Evolutionary conservation across 2,888 invertebrate species (phyloP), one percentile per base, ranked within the genome.

Genomic region (Apocheima hispidaria): DNA sequence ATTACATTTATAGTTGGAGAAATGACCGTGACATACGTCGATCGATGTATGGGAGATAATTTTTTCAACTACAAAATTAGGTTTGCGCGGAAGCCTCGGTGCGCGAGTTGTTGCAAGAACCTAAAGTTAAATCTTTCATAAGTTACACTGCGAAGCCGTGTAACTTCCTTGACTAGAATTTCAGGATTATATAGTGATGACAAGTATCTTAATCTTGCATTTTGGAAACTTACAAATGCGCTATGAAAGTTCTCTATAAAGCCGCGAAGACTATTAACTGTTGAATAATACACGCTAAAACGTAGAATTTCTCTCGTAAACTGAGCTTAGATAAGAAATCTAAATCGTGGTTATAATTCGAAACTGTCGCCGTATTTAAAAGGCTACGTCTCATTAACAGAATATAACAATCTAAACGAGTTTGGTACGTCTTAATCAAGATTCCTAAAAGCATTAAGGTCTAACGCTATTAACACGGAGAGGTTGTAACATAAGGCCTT

Each of bases 371-470:
- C 49, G 60, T 65, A 65, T 57, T 55, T 63, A 58, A 65, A 53
- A 60, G 57, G 46, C 44, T 56, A 61, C 52, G 63, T 62, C 65
- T 70, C 60, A 70, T 70, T 68, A 70, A 64, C 63, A 56, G 66
- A 63, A 62, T 58, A 58, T 66, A 65, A 66, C 60, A 64, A 69
- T 65, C 65, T 60, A 63, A 70, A 66, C 57, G 65, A 66, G 71
- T 74, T 72, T 72, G 74, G 72, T 73, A 68, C 70, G 73, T 75
- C 78, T 82, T 83, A 81, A 84, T 84, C 82, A 82, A 78, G 81
- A 79, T 73, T 70, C 71, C 76, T 77, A 79, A 81, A 75, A 74
- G 73, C 75, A 79, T 80, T 79, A 80, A 69, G 73, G 76, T 67
- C 71, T 78, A 72, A 72, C 66, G 73, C 78, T 78, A 86, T 86